Evolutionary conservation across 2,797 vertebrate species (phyloP).

Genomic region (Enoplosus armatus): DNA sequence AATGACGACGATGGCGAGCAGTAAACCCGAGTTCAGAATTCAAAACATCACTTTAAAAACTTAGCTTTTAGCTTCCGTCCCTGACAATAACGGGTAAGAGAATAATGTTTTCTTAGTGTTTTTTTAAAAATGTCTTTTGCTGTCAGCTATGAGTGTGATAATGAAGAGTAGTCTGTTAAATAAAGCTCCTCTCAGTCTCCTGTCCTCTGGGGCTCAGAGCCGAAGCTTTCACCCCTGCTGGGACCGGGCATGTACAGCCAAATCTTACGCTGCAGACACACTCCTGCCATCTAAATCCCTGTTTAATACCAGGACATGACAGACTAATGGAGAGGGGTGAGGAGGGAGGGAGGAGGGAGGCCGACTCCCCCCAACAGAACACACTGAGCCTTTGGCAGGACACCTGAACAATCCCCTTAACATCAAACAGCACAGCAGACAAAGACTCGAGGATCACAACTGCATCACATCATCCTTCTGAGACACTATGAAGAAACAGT

Average conservation of each 20-base stretch:
- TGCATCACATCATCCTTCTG: constrained; percentile 2
- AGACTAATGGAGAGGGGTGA: constrained; percentile 50
- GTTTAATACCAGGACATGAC: constrained; percentile 63
- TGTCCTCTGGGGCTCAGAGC: constrained; percentile 32
- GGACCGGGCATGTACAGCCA: constrained; percentile 43
- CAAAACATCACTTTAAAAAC: neutral
- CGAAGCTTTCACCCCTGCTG: constrained; percentile 41
- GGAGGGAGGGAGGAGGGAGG: neutral
- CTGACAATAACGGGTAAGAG: neutral
- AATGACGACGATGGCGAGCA: neutral
- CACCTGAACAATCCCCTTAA: constrained; percentile 42
- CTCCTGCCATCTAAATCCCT: constrained; percentile 63
- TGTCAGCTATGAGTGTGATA: neutral
- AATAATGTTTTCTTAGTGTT: neutral
- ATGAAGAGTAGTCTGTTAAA: neutral
- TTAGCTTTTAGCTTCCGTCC: neutral
- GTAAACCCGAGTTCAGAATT: neutral
- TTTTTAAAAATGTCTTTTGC: neutral
- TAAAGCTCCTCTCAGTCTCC: constrained; percentile 39
- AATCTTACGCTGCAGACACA: constrained; percentile 64
- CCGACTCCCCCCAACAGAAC: neutral
- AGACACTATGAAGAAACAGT: neutral
- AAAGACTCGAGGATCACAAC: constrained; percentile 15
- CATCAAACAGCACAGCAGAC: constrained; percentile 30
- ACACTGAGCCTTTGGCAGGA: constrained; percentile 43